Percentiles rank a stretch among this genome's conserved stretches.
Evolutionary conservation across 2,888 invertebrate genomes (phyloP).

Genomic region (Ichneumoninae sp.): DNA sequence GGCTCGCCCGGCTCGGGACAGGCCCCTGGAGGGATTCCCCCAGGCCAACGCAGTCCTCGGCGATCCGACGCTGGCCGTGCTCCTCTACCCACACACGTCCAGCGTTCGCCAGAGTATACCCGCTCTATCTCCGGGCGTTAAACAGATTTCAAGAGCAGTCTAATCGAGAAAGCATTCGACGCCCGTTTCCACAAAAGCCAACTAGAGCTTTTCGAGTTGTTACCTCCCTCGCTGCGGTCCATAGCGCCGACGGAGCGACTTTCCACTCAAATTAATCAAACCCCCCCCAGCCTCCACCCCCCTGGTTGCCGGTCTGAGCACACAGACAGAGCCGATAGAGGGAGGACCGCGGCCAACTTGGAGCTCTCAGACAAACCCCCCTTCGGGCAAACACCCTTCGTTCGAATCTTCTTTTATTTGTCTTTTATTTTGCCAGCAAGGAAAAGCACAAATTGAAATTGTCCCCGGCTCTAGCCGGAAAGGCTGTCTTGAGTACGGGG

Average conservation of each 20-base stretch:
- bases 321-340: neutral
- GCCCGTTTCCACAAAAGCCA: slow-evolving; percentile 57
- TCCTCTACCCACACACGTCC: slow-evolving; percentile 13
- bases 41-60: slow-evolving; percentile 18
- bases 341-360: slow-evolving; percentile 28
- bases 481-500: slow-evolving; percentile 39
- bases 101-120: neutral
- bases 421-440: slow-evolving; percentile 14
- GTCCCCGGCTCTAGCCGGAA: slow-evolving; percentile 57
- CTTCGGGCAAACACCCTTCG: slow-evolving; percentile 17
- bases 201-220: slow-evolving; percentile 51
- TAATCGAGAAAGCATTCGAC: slow-evolving; percentile 68
- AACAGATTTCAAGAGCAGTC: slow-evolving; percentile 69
- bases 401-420: slow-evolving; percentile 51
- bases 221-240: slow-evolving; percentile 16
- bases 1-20: slow-evolving; percentile 22
- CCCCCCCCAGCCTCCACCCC: slow-evolving; percentile 9
- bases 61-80: slow-evolving; percentile 21
- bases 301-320: slow-evolving; percentile 52
- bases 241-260: slow-evolving; percentile 50
- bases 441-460: slow-evolving; percentile 65
- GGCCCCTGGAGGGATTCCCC: slow-evolving; percentile 50
- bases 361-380: slow-evolving; percentile 29
- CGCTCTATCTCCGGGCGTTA: slow-evolving; percentile 53
- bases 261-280: slow-evolving; percentile 67